Base-by-base conservation (phyloP, 2,113 vertebrate genomes). In the Artemisiospiza belli region DNA sequence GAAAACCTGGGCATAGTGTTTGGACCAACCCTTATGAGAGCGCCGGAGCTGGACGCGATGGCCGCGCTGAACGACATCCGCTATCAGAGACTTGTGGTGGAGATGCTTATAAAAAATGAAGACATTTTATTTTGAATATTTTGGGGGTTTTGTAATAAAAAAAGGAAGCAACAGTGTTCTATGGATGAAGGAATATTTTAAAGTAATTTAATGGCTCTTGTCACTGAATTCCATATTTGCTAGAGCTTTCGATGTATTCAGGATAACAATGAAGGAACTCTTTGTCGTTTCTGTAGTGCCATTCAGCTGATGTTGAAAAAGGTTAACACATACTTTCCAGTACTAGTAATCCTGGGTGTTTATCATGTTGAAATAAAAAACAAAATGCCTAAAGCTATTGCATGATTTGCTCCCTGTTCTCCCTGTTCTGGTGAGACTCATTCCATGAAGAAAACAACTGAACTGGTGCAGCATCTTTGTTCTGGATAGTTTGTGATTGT, bases 71-170 rank as follows among this genome's bases (percentile, higher is more conserved):
- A 99, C 12, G 99, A 99, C 97, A 99, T 99, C 96, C 99, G 99
- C 89, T 99, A 99, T 97, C 99, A 99, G 98, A 98, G 99, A 97
- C 99, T 99, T 96, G 99, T 99, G 98, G 99, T 99, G 97, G 99
- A 99, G 98, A 98, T 98, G 96, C 99, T 99, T 94, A 99, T 99
- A 97, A 99, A 99, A 97, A 99, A 99, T 13, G 99, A 99, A 97
- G 99, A 99, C 87, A 98, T 98, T 98, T 98, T 99, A 97, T 99
- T 99, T 98, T 98, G 97, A 98, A 96, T 85, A 89, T 95, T 94
- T 96, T 94, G 95, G 97, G 86, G 87, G 80, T 83, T 95, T 95
- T 96, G 95, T 97, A 96, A 97, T 98, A 92, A 98, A 97, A 94
- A 94, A 90, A 96, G 95, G 61, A 95, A 94, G 68, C 92, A 96